Evolutionary conservation across 2,888 invertebrate genomes (phyloP), one percentile per base, ranked within the genome.

Genomic region (Lasioglossum villosulum): DNA sequence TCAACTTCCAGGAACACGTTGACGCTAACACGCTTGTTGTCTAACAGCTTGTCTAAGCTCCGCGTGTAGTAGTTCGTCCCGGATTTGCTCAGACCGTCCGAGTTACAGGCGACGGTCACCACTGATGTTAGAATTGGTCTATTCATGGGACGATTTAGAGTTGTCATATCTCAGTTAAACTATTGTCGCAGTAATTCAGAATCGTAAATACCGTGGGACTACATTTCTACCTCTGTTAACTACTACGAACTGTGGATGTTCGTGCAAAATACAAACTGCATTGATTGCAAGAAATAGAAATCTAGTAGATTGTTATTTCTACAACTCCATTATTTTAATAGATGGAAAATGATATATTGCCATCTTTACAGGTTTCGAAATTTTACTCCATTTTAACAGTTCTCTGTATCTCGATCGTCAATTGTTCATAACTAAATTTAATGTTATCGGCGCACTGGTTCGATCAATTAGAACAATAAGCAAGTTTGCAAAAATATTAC

Each of bases 61-160:
- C 27, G 45, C 56, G 56, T 39, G 14, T n/a, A 77, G 84, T 75
- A 78, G 78, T 78, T n/a, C 27, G 66, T 73, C 68, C 30, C 16
- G 39, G 68, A 42, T 48, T 66, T 19, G 52, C 27, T 56, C 73
- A 45, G 82, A 3, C 79, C 16, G 74, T 1, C 16, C n/a, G 37
- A 27, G 23, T 8, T 4, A 42, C n/a, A 74, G 27, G 10, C 19
- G 48, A 71, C 59, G 2, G 14, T 45, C 45, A 42, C 74, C 30
- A 75, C 76, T 78, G 52, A 23, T 19, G 63, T 19, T 19, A 63
- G 63, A 63, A 34, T 63, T 30, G 19, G 63, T 30, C 63, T 63
- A 30, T 30, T 63, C 63, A 19, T 2, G 8, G 2, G 34, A 16
- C 2, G 63, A 63, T 19, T 19, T 56, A 12, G 56, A 56, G 16